phyloP scores from a whole-genome alignment of 2,888 invertebrate genomes.

The Ephialtes manifestator region DNA sequence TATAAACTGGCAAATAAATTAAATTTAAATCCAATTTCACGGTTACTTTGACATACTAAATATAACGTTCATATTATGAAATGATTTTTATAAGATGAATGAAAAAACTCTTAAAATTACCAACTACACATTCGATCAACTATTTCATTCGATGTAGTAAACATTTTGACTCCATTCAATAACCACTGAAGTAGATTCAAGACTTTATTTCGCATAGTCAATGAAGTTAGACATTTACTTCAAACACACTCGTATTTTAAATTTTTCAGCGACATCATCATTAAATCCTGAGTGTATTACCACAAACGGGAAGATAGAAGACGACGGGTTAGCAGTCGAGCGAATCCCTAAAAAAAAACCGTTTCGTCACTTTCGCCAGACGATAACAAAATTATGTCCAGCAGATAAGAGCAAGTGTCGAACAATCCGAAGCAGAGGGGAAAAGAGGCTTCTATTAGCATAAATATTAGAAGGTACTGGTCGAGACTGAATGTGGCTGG shows the following conservation, averaged over 20 bases:
- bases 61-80: no score
- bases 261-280: neutral
- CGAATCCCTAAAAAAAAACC: neutral
- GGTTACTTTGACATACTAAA: no score
- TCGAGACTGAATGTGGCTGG: conserved; percentile 3
- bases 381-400: neutral
- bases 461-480: conserved; percentile 1
- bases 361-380: conserved; percentile 15
- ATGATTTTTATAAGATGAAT: no score
- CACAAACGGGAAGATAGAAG: neutral
- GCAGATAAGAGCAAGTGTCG: neutral
- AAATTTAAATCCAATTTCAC: no score
- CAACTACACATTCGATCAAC: no score
- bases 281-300: neutral
- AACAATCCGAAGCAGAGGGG: neutral
- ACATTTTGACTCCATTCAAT: no score
- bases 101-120: no score
- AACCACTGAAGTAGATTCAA: no score
- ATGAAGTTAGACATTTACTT: neutral
- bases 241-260: neutral
- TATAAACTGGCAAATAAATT: no score
- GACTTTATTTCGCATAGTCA: neutral
- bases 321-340: neutral
- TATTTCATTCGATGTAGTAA: no score
- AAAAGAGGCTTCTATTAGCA: neutral